Conservation (phyloP, 2,888 invertebrate genomes). For the Diachrysia chrysitis region DNA sequence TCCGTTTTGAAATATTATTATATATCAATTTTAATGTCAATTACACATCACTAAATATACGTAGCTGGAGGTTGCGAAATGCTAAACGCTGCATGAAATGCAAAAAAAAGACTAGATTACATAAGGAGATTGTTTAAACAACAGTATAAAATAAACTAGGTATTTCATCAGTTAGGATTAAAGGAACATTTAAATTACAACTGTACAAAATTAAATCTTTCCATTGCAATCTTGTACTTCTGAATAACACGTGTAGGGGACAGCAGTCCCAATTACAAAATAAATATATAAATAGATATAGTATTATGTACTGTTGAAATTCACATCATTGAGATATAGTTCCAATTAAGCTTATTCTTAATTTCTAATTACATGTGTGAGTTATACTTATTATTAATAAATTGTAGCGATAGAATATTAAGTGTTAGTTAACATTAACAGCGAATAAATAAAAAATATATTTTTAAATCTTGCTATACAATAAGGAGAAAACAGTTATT, state of each 20-base stretch:
- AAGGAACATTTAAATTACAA: no score
- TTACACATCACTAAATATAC: neutral
- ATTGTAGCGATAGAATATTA: no score
- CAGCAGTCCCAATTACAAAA: neutral
- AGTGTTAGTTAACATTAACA: no score
- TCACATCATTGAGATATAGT: conserved; percentile 1
- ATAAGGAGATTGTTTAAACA: conserved; percentile 4
- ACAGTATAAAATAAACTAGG: neutral
- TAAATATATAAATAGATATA: neutral
- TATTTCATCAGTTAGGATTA: neutral
- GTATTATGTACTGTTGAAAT: neutral
- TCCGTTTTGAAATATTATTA: neutral
- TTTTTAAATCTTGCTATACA: no score
- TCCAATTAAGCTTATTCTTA: neutral
- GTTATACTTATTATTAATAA: neutral
- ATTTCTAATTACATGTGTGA: neutral
- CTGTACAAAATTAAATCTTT: neutral
- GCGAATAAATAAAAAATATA: no score
- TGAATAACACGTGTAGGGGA: neutral
- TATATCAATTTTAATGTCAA: neutral
- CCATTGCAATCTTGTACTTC: neutral
- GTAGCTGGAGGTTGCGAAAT: neutral
- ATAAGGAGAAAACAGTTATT: no score
- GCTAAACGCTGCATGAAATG: conserved; percentile 21
- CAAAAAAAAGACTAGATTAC: conserved; percentile 44